A percentile compares a stretch with the other conserved stretches of the same genome.
phyloP scores from a whole-genome alignment of 2,113 vertebrate genomes.

The Scomber colias region DNA sequence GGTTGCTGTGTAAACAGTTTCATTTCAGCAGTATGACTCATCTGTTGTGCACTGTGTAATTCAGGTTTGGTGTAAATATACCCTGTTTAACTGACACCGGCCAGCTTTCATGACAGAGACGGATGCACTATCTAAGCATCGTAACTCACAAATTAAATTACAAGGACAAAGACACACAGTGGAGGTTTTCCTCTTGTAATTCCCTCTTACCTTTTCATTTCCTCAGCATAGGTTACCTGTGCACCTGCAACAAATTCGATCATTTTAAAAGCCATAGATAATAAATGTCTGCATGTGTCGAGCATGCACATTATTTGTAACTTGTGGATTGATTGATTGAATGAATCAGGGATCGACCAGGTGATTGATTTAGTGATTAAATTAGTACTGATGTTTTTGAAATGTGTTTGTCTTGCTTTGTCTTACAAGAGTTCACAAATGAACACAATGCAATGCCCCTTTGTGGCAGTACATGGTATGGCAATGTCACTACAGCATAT shows the following conservation, averaged over 20 bases:
- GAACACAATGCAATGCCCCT: conserved; percentile 12
- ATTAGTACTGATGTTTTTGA: conserved; percentile 3
- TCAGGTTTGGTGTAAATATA: conserved; percentile 61
- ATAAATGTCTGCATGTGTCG: background rate
- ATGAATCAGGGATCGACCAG: background rate
- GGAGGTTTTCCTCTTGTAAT: conserved; percentile 51
- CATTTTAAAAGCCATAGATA: conserved; percentile 15
- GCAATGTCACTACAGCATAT: background rate
- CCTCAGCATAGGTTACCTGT: conserved; percentile 11
- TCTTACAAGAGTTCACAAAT: background rate
- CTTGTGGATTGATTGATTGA: conserved; percentile 43
- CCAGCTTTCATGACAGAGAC: conserved; percentile 52
- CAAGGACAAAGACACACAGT: conserved; percentile 39
- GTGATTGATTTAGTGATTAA: conserved; percentile 25
- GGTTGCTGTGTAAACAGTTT: conserved; percentile 74
- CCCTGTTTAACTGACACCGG: conserved; percentile 49
- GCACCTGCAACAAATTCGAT: conserved; percentile 34
- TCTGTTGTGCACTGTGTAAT: conserved; percentile 57
- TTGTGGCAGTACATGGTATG: conserved; percentile 20
- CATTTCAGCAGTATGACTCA: conserved; percentile 70
- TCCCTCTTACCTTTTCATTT: conserved; percentile 62
- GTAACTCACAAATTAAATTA: conserved; percentile 62
- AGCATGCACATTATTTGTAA: background rate
- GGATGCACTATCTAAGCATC: conserved; percentile 57
- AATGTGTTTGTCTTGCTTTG: conserved; percentile 16